Evolutionary conservation across 2,113 vertebrate species (phyloP), one percentile per base, ranked within the genome.

Genomic region (Mastomys coucha): DNA sequence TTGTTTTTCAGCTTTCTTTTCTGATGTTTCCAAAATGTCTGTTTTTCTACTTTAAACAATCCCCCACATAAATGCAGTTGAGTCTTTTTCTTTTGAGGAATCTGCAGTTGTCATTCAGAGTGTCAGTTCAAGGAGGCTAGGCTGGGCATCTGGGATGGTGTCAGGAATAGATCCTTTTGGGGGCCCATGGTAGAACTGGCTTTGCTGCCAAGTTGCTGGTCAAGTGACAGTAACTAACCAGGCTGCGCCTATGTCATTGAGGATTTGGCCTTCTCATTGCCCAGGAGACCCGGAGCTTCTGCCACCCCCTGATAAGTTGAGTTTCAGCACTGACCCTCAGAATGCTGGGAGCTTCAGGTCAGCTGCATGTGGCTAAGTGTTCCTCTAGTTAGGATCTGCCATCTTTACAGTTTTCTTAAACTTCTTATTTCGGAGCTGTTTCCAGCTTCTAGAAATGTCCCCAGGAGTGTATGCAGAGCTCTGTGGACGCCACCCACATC

Each of bases 41-140:
- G 12, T 88, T 88, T 84, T 56, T 88, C 53, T 72, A 26, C 53
- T 94, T 95, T 42, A 90, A 95, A 77, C 45, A 86, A 36, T 45
- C 31, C 60, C 56, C 75, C 36, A 28, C 42, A 19, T 16, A 63
- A 36, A 70, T 81, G 0, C 51, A 70, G 3, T 69, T 92, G 56
- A 28, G 24, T n/a, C 51, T 33, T 69, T 58, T 87, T 36, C 28
- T 91, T 72, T 91, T 51, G 77, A 70, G 49, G 70, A 60, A n/a
- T 26, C 39, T 56, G 33, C 4, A 39, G 73, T 78, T 17, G 1
- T 80, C 31, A 60, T 51, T 51, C 11, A 73, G 78, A 45, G 33
- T 12, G 33, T 80, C 36, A 16, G 58, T 75, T 67, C 56, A 0
- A 14, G 0, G 49, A 63, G 26, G 42, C 60, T 36, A 67, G 69